phyloP scores from a whole-genome alignment of 2,888 invertebrate genomes.

The Eledone cirrhosa region DNA sequence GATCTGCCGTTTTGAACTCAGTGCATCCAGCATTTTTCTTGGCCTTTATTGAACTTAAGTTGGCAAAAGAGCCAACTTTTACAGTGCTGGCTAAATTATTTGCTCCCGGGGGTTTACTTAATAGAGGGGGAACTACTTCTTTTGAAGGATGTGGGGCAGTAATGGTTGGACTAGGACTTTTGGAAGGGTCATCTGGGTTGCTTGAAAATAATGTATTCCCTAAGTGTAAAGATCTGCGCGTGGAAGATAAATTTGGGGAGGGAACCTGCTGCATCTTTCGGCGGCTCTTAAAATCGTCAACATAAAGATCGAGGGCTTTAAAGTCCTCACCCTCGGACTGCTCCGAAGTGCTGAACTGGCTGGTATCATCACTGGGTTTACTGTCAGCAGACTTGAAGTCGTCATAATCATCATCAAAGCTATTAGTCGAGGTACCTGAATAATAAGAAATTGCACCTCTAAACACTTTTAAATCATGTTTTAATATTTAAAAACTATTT shows the following conservation, averaged over 20 bases:
- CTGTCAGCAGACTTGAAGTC: conserved; percentile 55
- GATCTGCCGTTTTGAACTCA: conserved; percentile 32
- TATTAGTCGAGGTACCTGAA: conserved; percentile 36
- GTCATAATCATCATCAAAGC: conserved; percentile 55
- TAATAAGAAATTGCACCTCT: no score
- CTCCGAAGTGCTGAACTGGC: conserved; percentile 57
- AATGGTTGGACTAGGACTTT: neutral
- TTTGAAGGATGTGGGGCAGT: conserved; percentile 7
- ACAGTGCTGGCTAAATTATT: conserved; percentile 10
- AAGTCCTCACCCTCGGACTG: conserved; percentile 60
- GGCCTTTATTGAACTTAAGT: conserved; percentile 30
- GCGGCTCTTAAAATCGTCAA: conserved; percentile 53
- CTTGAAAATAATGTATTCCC: conserved; percentile 31
- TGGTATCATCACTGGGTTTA: conserved; percentile 52
- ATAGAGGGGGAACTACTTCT: neutral
- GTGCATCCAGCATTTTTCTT: conserved; percentile 12
- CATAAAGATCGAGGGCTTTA: conserved; percentile 55
- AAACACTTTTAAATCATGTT: no score
- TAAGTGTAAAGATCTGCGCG: neutral
- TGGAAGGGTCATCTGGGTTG: conserved; percentile 38
- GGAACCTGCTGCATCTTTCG: conserved; percentile 39
- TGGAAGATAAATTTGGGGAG: conserved; percentile 1
- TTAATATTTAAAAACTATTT: no score
- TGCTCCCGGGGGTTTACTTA: conserved; percentile 18
- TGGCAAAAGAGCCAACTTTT: conserved; percentile 25